These are phyloP conservation scores for Lutjanus campechanus DNA, from an alignment of 2,797 vertebrate species.

Conservation along the genomic window DNA sequence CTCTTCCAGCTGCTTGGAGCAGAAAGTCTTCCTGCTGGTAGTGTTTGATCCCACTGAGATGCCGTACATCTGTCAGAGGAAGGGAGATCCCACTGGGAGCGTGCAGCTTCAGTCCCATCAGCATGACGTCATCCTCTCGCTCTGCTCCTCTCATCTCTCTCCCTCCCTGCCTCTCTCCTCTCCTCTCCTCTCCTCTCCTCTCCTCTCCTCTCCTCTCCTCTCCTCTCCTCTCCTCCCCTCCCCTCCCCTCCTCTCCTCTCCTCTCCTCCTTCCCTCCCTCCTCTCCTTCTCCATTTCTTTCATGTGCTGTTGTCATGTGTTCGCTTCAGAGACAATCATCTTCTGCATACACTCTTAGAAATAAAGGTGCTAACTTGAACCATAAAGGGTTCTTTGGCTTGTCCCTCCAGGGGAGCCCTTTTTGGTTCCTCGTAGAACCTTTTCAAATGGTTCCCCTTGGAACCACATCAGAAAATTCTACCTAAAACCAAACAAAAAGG, in stretches of 20 bases:
- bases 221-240: constrained; percentile 45
- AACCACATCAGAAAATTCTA: too few species aligned
- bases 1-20: constrained; percentile 71
- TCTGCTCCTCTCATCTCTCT: constrained; percentile 33
- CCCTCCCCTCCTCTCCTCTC: background rate
- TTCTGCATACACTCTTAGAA: background rate
- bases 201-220: constrained; percentile 11
- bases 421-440: too few species aligned
- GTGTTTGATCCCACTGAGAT: constrained; percentile 76
- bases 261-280: background rate
- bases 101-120: constrained; percentile 54
- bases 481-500: too few species aligned
- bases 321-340: constrained; percentile 13
- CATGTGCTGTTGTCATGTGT: constrained; percentile 1
- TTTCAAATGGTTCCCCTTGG: too few species aligned
- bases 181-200: background rate
- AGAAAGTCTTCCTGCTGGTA: constrained; percentile 68
- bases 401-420: too few species aligned
- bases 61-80: constrained; percentile 73
- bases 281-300: constrained; percentile 12
- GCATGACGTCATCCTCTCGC: constrained; percentile 70
- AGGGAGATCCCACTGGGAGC: constrained; percentile 71
- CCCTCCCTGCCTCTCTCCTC: background rate
- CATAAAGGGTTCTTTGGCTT: too few species aligned
- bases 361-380: too few species aligned